These are phyloP conservation scores for Ichneumon xanthorius DNA, from an alignment of 2,888 invertebrate species.

Conservation along the genomic window DNA sequence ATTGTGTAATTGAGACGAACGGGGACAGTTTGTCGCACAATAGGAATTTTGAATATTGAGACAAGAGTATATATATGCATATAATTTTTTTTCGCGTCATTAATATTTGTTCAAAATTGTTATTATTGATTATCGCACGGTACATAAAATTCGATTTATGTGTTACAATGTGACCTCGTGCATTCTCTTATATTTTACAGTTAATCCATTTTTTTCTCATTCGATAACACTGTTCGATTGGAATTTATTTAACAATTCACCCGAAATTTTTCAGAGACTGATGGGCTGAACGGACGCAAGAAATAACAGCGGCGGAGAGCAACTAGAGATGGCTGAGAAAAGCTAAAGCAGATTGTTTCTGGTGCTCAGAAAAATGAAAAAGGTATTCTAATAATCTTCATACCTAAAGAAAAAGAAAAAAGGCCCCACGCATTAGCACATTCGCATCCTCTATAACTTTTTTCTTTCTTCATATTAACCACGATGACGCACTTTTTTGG, in stretches of 20 bases:
- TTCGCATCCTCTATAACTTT: constrained; percentile 75
- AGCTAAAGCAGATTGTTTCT: constrained; percentile 79
- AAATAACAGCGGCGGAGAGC: constrained; percentile 39
- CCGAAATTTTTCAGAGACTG: constrained; percentile 78
- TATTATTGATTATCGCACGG: background rate
- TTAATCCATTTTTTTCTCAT: background rate
- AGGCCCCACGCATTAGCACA: constrained; percentile 80
- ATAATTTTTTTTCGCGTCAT: background rate
- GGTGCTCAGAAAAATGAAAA: constrained; percentile 78
- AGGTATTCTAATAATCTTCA: constrained; percentile 84
- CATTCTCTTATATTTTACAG: background rate
- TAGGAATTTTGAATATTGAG: background rate
- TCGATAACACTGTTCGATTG: background rate
- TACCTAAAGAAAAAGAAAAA: constrained; percentile 72
- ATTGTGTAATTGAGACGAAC: background rate
- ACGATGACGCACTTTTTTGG: constrained; percentile 75
- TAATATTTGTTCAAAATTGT: constrained; percentile 6
- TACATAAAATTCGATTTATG: background rate
- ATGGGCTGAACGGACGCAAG: constrained; percentile 60
- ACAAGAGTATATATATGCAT: background rate
- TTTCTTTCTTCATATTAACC: constrained; percentile 72
- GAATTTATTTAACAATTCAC: constrained; percentile 13
- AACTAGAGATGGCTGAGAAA: constrained; percentile 63
- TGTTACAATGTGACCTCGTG: background rate
- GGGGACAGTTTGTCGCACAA: background rate